phyloP scores from a whole-genome alignment of 1,140 invertebrate species.

The Sweltsa coloradensis region DNA sequence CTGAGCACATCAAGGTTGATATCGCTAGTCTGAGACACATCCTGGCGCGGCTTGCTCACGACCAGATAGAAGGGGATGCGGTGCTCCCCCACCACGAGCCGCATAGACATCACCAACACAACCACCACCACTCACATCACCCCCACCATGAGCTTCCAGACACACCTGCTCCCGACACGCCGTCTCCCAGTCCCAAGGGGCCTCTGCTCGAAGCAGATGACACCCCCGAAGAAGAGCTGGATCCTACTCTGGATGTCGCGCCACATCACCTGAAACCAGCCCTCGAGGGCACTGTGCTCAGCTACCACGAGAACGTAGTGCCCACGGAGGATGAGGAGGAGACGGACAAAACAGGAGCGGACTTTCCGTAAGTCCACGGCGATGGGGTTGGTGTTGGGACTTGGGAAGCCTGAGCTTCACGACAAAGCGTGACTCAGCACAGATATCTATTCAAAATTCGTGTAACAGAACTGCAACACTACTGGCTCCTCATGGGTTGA shows the following conservation, averaged over 20 bases:
- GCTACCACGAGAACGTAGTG: slow-evolving; percentile 23
- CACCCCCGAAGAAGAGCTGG: slow-evolving; percentile 19
- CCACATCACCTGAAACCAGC: slow-evolving; percentile 37
- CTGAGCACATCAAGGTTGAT: slow-evolving; percentile 4
- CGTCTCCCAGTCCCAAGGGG: not conserved
- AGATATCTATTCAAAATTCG: too few species aligned
- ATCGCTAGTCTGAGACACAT: slow-evolving; percentile 1
- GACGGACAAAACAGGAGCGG: not conserved
- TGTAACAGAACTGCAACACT: too few species aligned
- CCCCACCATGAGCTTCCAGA: not conserved
- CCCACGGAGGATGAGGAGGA: not conserved
- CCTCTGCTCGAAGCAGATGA: too few species aligned
- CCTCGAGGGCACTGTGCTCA: slow-evolving; percentile 35
- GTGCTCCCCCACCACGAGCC: not conserved
- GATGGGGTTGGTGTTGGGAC: too few species aligned
- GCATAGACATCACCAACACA: not conserved
- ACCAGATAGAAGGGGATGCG: not conserved
- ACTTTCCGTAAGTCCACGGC: too few species aligned
- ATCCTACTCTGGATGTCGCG: slow-evolving; percentile 30
- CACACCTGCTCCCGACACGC: not conserved
- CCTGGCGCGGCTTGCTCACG: not conserved
- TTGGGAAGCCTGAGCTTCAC: too few species aligned
- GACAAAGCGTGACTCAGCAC: too few species aligned
- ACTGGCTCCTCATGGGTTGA: too few species aligned
- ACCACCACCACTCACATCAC: not conserved